Conservation (phyloP, 2,888 invertebrate genomes). For the Drepana falcataria region DNA sequence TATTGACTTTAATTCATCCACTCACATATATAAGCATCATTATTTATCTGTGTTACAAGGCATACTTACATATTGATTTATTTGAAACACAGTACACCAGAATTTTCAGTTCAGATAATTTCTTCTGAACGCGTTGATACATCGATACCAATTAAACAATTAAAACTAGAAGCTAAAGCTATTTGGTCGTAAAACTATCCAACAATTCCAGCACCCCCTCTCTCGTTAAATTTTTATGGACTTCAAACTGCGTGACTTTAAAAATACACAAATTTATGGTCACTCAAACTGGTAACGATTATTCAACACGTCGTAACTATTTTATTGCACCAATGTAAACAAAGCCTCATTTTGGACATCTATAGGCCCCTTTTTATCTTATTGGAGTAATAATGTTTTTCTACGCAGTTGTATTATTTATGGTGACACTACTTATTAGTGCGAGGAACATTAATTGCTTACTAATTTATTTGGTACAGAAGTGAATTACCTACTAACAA, state of each 20-base stretch:
- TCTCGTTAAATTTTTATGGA: conserved; percentile 76
- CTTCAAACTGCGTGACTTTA: conserved; percentile 74
- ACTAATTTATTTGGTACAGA: no score
- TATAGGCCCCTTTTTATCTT: conserved; percentile 27
- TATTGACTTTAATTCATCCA: no score
- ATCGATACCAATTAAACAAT: conserved; percentile 3
- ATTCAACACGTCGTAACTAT: conserved; percentile 77
- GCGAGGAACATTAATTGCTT: not conserved
- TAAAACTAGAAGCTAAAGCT: not conserved
- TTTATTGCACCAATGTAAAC: conserved; percentile 73
- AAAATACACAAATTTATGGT: conserved; percentile 78
- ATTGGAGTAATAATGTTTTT: conserved; percentile 9
- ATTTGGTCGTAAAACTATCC: conserved; percentile 34
- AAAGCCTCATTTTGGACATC: conserved; percentile 63
- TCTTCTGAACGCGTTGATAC: not conserved
- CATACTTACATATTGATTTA: no score
- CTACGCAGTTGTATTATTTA: not conserved
- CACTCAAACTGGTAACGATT: conserved; percentile 74
- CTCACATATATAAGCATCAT: no score
- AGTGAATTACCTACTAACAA: no score
- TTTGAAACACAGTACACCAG: no score
- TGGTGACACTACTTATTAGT: not conserved
- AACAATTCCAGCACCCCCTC: conserved; percentile 69
- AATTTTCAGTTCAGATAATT: no score
- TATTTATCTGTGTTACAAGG: no score